A percentile compares a stretch with the other conserved stretches of the same genome.
Conservation (phyloP, 1,140 invertebrate species). For the Eupeodes corollae region DNA sequence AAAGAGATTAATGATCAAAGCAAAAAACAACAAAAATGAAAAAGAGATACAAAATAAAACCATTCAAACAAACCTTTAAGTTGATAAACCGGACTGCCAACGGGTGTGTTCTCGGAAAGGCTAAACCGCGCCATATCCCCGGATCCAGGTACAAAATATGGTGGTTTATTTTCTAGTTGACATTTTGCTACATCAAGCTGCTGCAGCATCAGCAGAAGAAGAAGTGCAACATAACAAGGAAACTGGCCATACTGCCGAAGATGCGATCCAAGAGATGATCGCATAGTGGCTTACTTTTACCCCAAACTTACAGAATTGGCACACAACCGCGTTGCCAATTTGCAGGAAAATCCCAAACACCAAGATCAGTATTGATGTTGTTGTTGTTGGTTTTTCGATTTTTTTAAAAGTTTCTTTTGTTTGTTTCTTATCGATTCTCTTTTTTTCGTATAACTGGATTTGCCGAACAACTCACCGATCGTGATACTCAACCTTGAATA, state of each 20-base stretch:
- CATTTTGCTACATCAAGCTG: slow-evolving; percentile 5
- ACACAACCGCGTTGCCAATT: no score
- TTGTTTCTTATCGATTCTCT: neutral
- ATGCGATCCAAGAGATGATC: neutral
- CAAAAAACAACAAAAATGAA: no score
- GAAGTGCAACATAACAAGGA: neutral
- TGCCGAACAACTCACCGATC: no score
- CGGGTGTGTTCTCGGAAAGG: slow-evolving; percentile 61
- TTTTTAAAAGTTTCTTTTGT: no score
- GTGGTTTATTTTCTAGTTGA: slow-evolving; percentile 50
- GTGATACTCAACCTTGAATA: no score
- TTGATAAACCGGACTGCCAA: slow-evolving; percentile 64
- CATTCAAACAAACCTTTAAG: slow-evolving; percentile 48
- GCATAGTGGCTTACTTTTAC: neutral
- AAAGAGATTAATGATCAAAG: no score
- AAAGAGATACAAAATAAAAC: no score
- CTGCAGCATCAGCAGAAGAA: neutral
- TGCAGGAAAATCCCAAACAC: neutral
- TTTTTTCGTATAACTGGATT: no score
- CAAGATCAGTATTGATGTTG: neutral
- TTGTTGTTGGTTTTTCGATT: neutral
- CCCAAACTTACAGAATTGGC: neutral
- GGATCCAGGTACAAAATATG: slow-evolving; percentile 57
- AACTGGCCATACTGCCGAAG: no score
- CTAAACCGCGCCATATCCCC: slow-evolving; percentile 68